Evolutionary conservation across 2,888 invertebrate species (phyloP), one percentile per base, ranked within the genome.

Genomic region (Thecocarcelia acutangulata): DNA sequence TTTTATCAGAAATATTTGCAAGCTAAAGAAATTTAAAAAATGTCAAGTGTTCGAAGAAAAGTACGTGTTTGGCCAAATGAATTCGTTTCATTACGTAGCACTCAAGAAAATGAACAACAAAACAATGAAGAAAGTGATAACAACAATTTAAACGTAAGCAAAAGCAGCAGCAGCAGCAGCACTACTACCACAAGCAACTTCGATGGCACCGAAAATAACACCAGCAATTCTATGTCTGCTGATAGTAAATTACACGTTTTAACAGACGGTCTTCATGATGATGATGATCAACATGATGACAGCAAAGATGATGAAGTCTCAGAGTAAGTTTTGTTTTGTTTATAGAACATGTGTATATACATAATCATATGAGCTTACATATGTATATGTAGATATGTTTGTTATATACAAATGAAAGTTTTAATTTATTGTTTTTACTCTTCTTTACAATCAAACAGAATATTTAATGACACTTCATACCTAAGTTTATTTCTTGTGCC

Each of bases 1-100:
- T 44, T n/a, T 58, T 44, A 69, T 37, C 28, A 52, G 63, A 72
- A 61, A 58, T 28, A 44, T 40, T 13, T 63, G 50, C 17, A 40
- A 74, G 13, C 33, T 24, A 66, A 68, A 63, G 28, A 66, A 77
- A 46, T 58, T 42, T 44, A 24, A 56, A 66, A 81, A 79, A 84
- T 84, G 84, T 81, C 83, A 54, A 81, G 74, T 77, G 61, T 70
- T 75, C 78, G 72, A 33, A 68, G 80, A 70, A 81, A 83, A 79
- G 76, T 79, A 68, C 78, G 83, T 73, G 72, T 61, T 69, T 69
- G 75, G 54, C 68, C 74, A 72, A 66, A 72, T 75, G 80, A 84
- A 59, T 84, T 74, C 58, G 77, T 78, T 72, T 83, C 82, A 63
- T 15, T 83, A 28, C 66, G 74, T 46, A 72, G 46, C 73, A 78